Conservation (phyloP, 2,113 vertebrate genomes). For the Saccopteryx leptura region DNA sequence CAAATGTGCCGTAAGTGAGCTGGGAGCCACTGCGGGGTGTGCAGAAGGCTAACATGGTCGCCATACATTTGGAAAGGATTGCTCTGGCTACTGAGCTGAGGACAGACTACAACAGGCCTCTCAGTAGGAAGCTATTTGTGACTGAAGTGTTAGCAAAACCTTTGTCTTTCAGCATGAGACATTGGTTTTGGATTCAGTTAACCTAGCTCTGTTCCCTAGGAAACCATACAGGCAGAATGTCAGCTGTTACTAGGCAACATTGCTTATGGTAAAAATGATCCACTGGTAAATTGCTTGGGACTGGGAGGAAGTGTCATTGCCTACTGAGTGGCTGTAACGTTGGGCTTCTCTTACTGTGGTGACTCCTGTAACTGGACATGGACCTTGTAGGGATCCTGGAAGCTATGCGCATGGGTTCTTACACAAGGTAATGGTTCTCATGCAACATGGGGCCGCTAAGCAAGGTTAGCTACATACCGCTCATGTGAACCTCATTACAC, state of each 20-base stretch:
- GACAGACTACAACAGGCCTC: neutral
- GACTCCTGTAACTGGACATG: neutral
- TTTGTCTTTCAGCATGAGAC: slow-evolving; percentile 13
- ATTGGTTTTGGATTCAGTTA: slow-evolving; percentile 28
- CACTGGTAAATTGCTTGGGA: neutral
- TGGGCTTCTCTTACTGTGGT: neutral
- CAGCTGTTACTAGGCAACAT: slow-evolving; percentile 34
- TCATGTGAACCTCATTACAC: neutral
- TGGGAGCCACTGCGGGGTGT: neutral
- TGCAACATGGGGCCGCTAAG: neutral
- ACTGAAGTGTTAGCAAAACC: neutral
- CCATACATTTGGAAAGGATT: neutral
- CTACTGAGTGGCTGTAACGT: neutral
- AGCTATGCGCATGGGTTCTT: neutral
- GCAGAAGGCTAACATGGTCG: neutral
- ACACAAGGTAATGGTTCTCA: neutral
- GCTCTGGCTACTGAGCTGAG: neutral
- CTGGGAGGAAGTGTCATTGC: neutral
- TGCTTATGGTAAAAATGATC: slow-evolving; percentile 54
- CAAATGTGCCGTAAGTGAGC: neutral
- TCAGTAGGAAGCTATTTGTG: neutral
- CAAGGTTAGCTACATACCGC: neutral
- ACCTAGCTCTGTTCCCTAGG: slow-evolving; percentile 6
- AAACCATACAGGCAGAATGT: slow-evolving; percentile 65
- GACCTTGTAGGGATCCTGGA: neutral